Percentiles rank a stretch among this genome's conserved stretches.
Conservation (phyloP, 2,113 vertebrate species). For the Burhinus bistriatus region DNA sequence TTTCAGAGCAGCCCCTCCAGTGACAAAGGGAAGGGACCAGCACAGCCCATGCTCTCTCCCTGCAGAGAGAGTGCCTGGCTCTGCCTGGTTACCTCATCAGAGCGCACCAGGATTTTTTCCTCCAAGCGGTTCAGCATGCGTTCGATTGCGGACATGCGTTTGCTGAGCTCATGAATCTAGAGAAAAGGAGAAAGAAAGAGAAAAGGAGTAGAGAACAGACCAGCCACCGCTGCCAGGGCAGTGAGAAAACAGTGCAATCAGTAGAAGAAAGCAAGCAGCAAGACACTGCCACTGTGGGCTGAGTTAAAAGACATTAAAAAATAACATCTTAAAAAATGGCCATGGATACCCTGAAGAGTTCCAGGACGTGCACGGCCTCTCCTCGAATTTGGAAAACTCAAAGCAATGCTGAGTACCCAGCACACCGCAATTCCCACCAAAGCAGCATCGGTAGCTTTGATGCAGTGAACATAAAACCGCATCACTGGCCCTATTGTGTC, state of each 20-base stretch:
- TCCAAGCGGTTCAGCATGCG: slow-evolving; percentile 79
- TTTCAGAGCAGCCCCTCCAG: background rate
- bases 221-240: background rate
- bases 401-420: accelerated
- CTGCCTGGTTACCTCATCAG: slow-evolving; percentile 71
- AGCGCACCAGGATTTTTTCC: slow-evolving; percentile 74
- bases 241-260: background rate
- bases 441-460: background rate
- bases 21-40: background rate
- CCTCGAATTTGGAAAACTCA: background rate
- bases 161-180: slow-evolving; percentile 83
- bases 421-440: background rate
- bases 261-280: background rate
- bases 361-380: background rate
- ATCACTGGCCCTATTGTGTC: accelerated
- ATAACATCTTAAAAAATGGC: background rate
- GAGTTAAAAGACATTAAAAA: background rate
- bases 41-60: background rate
- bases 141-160: slow-evolving; percentile 80
- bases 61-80: background rate
- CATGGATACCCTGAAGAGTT: background rate
- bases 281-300: accelerated
- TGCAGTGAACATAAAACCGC: background rate
- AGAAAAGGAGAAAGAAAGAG: background rate
- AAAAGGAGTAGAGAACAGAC: background rate